These are phyloP conservation scores for Mionectes macconnelli DNA, from an alignment of 2,113 vertebrate genomes.

Conservation along the genomic window DNA sequence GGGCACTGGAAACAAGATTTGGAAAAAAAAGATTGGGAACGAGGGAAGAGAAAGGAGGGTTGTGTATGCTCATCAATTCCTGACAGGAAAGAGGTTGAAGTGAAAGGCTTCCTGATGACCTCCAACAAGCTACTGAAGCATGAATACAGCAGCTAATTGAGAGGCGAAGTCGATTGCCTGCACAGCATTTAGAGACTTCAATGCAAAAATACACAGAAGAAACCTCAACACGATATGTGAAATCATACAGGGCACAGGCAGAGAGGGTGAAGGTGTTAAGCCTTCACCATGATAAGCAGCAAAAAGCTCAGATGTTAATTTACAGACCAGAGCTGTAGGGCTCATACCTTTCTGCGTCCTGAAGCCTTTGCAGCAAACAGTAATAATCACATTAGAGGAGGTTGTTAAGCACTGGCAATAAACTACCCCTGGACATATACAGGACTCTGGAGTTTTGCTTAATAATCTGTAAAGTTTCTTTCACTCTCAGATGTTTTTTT, in stretches of 20 bases:
- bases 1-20: neutral
- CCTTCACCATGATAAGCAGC: neutral
- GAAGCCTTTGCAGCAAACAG: neutral
- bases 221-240: neutral
- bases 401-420: neutral
- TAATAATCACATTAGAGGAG: neutral
- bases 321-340: neutral
- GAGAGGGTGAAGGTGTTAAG: neutral
- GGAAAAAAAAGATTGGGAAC: neutral
- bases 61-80: neutral
- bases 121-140: slow-evolving; percentile 31
- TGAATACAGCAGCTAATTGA: slow-evolving; percentile 33
- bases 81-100: neutral
- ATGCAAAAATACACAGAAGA: neutral
- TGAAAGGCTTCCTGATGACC: slow-evolving; percentile 29
- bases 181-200: neutral
- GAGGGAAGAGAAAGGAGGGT: neutral
- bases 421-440: neutral
- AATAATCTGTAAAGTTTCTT: neutral
- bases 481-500: neutral
- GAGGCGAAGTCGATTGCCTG: slow-evolving; percentile 2
- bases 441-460: neutral
- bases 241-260: neutral
- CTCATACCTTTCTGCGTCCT: neutral
- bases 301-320: neutral